phyloP scores from a whole-genome alignment of 2,113 vertebrate genomes.

The Pionites leucogaster region DNA sequence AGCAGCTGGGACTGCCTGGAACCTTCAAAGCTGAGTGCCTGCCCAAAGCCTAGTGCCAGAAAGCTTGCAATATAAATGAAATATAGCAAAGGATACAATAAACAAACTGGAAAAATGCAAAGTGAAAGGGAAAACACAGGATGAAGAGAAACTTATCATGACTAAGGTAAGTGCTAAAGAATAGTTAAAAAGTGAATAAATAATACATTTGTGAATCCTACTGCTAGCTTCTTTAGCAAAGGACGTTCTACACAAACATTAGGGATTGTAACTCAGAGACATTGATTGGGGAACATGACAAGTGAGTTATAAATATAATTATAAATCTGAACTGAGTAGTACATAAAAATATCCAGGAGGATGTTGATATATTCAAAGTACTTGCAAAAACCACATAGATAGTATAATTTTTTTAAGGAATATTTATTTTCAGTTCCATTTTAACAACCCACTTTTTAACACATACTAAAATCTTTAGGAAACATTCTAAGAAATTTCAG shows the following conservation, averaged over 20 bases:
- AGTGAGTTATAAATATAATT: neutral
- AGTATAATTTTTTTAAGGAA: slow-evolving; percentile 55
- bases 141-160: neutral
- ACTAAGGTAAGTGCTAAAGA: neutral
- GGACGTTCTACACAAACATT: neutral
- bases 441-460: slow-evolving; percentile 71
- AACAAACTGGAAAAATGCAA: neutral
- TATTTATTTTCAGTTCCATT: slow-evolving; percentile 76
- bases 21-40: neutral
- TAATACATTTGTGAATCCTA: neutral
- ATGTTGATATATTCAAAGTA: neutral
- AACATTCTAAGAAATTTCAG: slow-evolving; percentile 73
- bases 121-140: neutral
- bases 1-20: neutral
- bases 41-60: neutral
- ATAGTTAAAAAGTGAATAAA: neutral
- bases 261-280: neutral
- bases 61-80: neutral
- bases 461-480: slow-evolving; percentile 72
- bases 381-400: slow-evolving; percentile 56
- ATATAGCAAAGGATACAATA: neutral
- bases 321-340: neutral
- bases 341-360: neutral
- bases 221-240: neutral
- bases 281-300: neutral